These are phyloP conservation scores for Butastur rufipennis DNA, from an alignment of 2,113 vertebrate genomes.

Conservation along the genomic window DNA sequence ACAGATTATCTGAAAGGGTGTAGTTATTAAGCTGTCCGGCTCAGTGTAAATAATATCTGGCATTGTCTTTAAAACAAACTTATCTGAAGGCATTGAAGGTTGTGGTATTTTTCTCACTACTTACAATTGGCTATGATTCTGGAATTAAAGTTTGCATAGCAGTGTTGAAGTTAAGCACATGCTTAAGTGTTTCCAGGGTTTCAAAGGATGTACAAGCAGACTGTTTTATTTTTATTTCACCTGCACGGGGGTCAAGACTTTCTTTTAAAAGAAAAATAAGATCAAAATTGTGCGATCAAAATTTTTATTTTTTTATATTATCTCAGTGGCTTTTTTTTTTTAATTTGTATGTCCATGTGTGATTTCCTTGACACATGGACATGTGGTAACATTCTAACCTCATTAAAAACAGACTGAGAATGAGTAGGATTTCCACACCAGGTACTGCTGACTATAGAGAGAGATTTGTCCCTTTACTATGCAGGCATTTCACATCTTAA, in stretches of 20 bases:
- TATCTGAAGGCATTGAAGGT: background rate
- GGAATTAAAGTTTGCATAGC: background rate
- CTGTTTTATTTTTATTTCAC: background rate
- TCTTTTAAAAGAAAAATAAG: background rate
- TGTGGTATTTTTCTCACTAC: background rate
- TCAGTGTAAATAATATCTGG: background rate
- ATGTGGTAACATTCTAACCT: background rate
- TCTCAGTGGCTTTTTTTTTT: background rate
- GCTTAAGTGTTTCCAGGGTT: background rate
- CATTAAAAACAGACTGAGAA: background rate
- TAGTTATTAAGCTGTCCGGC: background rate
- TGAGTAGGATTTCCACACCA: background rate
- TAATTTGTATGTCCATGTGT: background rate
- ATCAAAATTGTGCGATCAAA: background rate
- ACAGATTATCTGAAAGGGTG: background rate
- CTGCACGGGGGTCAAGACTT: background rate
- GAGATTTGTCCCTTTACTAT: background rate
- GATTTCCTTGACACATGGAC: background rate
- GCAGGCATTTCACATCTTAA: background rate
- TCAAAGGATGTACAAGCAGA: background rate
- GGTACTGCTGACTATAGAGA: background rate
- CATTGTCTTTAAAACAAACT: background rate
- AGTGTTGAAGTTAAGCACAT: background rate
- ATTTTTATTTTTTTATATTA: background rate
- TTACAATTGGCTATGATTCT: background rate